These are phyloP conservation scores for Nebria brevicollis DNA, from an alignment of 2,888 invertebrate species.

Conservation along the genomic window DNA sequence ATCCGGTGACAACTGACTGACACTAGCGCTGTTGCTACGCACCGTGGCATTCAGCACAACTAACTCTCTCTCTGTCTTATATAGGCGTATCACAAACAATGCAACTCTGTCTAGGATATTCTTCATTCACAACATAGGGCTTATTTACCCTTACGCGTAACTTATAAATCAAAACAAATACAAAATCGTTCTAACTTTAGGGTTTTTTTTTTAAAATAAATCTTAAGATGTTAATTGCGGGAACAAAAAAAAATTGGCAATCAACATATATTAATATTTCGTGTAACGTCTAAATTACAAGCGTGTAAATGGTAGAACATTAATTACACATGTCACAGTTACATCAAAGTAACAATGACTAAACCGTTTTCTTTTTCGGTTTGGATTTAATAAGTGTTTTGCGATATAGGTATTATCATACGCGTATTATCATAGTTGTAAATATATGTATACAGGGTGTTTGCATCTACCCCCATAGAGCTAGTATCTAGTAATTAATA, in stretches of 20 bases:
- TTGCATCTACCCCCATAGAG: constrained; percentile 11
- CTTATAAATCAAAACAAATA: too few species aligned
- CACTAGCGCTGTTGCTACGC: constrained; percentile 56
- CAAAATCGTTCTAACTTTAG: too few species aligned
- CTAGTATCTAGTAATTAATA: constrained; percentile 53
- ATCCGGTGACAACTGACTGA: constrained; percentile 61
- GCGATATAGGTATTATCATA: constrained; percentile 8
- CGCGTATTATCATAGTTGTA: not conserved
- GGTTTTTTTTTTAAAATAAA: too few species aligned
- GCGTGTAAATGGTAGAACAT: constrained; percentile 8
- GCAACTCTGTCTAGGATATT: not conserved
- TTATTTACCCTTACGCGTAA: constrained; percentile 5
- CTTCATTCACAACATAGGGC: not conserved
- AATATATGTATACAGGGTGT: constrained; percentile 11
- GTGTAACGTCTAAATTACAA: constrained; percentile 11
- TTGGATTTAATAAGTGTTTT: constrained; percentile 23
- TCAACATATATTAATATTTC: constrained; percentile 28
- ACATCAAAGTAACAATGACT: constrained; percentile 12
- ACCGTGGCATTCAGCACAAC: constrained; percentile 53
- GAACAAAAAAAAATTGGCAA: too few species aligned
- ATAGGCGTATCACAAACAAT: not conserved
- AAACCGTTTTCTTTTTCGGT: constrained; percentile 21
- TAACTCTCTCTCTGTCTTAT: constrained; percentile 3
- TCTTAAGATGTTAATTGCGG: too few species aligned
- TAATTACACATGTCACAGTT: constrained; percentile 11